These are phyloP conservation scores for Epizoanthus stellaris DNA, from an alignment of 92 coral and sea anemone species.

Conservation along the genomic window DNA sequence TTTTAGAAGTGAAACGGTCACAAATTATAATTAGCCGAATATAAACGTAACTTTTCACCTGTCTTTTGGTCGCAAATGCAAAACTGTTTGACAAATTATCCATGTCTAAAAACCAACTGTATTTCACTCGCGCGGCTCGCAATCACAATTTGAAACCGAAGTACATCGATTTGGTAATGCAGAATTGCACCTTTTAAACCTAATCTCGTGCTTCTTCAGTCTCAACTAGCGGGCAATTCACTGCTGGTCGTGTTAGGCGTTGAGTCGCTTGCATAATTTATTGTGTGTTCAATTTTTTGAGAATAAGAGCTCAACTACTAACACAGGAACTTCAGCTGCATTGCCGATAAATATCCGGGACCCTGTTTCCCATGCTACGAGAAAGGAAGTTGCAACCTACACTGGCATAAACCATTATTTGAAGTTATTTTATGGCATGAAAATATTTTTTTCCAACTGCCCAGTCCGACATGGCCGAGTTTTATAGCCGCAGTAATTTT, in stretches of 20 bases:
- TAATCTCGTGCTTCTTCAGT: slow-evolving; percentile 3
- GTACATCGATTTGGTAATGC: not conserved
- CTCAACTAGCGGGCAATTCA: slow-evolving; percentile 30
- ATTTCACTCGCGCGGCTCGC: not conserved
- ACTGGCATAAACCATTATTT: not conserved
- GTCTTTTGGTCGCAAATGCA: slow-evolving; percentile 36
- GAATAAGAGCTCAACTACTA: slow-evolving; percentile 43
- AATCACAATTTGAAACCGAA: slow-evolving; percentile 9
- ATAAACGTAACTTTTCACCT: slow-evolving; percentile 43
- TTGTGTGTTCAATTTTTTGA: slow-evolving; percentile 73
- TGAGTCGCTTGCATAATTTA: slow-evolving; percentile 69
- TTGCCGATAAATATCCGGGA: slow-evolving; percentile 28
- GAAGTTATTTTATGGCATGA: not conserved
- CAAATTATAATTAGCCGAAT: slow-evolving; percentile 25
- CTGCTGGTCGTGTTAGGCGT: slow-evolving; percentile 42
- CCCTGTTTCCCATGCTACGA: not conserved
- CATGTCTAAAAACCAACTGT: slow-evolving; percentile 8
- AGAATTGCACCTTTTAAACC: not conserved
- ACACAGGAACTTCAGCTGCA: slow-evolving; percentile 24
- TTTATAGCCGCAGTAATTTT: not conserved
- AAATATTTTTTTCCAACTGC: not conserved
- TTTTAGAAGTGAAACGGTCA: slow-evolving; percentile 24
- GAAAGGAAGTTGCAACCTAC: slow-evolving; percentile 21
- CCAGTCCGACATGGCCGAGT: slow-evolving; percentile 29
- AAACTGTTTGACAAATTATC: slow-evolving; percentile 29